Conservation (phyloP, 2,113 vertebrate genomes). For the Galbula dea region DNA sequence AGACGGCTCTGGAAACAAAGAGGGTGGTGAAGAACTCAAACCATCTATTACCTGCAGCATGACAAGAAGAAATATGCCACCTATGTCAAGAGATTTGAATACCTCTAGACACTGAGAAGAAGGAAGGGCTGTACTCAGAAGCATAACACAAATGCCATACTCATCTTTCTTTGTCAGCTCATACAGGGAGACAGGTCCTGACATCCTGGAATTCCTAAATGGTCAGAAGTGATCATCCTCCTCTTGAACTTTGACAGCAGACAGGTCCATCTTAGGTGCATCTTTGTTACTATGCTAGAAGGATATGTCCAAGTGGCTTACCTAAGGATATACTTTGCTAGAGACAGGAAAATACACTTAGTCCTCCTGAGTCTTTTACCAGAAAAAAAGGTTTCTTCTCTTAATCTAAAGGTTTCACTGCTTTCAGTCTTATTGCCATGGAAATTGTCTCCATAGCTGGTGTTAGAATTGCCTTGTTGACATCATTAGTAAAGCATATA, state of each 20-base stretch:
- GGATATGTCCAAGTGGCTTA: neutral
- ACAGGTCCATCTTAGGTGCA: neutral
- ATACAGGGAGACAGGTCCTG: neutral
- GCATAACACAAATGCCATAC: neutral
- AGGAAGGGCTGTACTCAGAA: neutral
- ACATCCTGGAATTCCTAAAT: neutral
- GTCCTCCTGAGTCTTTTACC: neutral
- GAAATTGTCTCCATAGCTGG: neutral
- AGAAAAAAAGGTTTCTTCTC: neutral
- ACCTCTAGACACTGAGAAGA: neutral
- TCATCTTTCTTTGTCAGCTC: neutral
- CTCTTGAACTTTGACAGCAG: neutral
- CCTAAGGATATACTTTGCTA: neutral
- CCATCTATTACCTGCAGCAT: neutral
- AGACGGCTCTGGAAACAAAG: neutral
- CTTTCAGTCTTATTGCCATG: neutral
- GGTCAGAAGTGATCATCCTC: neutral
- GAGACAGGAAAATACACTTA: neutral
- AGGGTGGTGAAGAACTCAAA: neutral
- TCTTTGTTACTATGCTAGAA: neutral
- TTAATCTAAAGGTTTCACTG: neutral
- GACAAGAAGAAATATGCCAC: neutral
- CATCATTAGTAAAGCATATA: conserved; percentile 2
- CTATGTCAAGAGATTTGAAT: neutral
- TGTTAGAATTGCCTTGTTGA: conserved; percentile 22